A percentile compares a stretch with the other conserved stretches of the same genome.
phyloP scores from a whole-genome alignment of 1,140 invertebrate species.

The Zaprionus taronus region DNA sequence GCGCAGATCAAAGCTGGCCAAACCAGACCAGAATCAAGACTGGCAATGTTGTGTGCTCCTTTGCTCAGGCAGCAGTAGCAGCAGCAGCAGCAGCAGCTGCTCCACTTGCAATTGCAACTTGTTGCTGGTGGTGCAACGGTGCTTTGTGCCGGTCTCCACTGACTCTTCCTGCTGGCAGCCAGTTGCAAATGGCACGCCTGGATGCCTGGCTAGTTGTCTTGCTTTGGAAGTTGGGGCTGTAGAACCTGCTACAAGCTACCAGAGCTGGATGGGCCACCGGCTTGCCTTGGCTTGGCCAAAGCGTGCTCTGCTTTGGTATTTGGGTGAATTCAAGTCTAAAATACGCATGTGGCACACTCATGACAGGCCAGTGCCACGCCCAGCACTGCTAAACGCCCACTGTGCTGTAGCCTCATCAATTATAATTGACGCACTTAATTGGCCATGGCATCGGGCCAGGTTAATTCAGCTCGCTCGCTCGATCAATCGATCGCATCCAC shows the following conservation, averaged over 20 bases:
- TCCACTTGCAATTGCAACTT: constrained; percentile 58
- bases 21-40: constrained; percentile 28
- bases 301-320: constrained; percentile 42
- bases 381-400: background rate
- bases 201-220: constrained; percentile 21
- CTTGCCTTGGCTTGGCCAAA: constrained; percentile 29
- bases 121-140: constrained; percentile 67
- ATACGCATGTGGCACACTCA: constrained; percentile 32
- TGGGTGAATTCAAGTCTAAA: constrained; percentile 30
- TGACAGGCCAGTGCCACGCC: background rate
- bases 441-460: background rate
- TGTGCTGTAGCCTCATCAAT: constrained; percentile 39
- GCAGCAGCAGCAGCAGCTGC: constrained; percentile 56
- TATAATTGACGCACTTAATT: constrained; percentile 48
- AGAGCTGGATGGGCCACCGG: background rate
- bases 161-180: constrained; percentile 50
- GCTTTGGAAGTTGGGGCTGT: background rate
- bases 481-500: constrained; percentile 16
- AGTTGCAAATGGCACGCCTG: constrained; percentile 48
- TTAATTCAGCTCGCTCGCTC: constrained; percentile 13
- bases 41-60: constrained; percentile 45
- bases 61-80: constrained; percentile 46
- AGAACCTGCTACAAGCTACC: background rate
- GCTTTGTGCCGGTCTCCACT: constrained; percentile 46
- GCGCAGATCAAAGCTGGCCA: constrained; percentile 12